Evolutionary conservation across 2,113 vertebrate species (phyloP), one percentile per base, ranked within the genome.

Genomic region (Electrona antarctica): DNA sequence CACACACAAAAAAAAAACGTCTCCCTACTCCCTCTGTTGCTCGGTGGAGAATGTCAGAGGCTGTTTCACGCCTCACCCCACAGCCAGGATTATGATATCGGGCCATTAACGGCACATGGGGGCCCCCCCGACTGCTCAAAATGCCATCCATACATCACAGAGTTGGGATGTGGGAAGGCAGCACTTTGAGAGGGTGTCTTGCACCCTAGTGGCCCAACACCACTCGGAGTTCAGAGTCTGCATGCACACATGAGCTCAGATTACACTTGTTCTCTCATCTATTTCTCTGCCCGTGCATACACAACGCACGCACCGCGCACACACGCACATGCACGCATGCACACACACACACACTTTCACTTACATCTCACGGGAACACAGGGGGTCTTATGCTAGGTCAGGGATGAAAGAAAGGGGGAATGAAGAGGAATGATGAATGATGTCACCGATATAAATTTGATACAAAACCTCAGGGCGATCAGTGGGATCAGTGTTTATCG

Each of bases 71-170:
- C 14, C 45, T 52, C 8, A 2, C 51, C 69, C 1, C 48, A 46
- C 21, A 67, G 1, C 54, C 11, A 67, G 58, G 50, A 60, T 64
- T 54, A 29, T 50, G 50, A 15, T 8, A 3, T 0, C 3, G 63
- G 59, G 13, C 51, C 46, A 54, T 77, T 79, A 71, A 56, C 67
- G 15, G 79, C 71, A 50, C 64, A 66, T 74, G 73, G 41, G 67
- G 67, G 76, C 8, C 0, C n/a, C n/a, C n/a, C 21, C 21, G 66
- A 58, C 49, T n/a, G 55, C 72, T 68, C 49, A 55, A 75, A 75
- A 63, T 66, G 41, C 49, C 51, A 50, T 47, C 67, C 33, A 76
- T 77, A 55, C 47, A 66, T 77, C 73, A 77, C 15, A 6, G n/a
- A 65, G 47, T 58, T 10, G 51, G 51, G 51, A 54, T 12, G 51